Evolutionary conservation across 2,113 vertebrate genomes (phyloP).

Genomic region (Pelobates fuscus): DNA sequence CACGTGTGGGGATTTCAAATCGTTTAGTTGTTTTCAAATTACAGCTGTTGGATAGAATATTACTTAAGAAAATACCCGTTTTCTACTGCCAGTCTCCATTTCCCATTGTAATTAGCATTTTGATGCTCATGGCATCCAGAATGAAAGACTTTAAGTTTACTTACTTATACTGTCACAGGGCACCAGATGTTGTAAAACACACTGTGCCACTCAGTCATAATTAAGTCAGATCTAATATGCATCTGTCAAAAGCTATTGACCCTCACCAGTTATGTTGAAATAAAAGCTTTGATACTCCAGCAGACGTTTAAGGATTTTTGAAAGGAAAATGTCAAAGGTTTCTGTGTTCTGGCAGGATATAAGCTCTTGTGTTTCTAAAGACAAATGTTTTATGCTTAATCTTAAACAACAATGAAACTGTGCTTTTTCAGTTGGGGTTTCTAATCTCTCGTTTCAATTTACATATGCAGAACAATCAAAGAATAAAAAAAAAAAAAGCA

Average conservation of each 20-base stretch:
- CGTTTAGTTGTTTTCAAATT: conserved; percentile 88
- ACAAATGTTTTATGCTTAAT: conserved; percentile 73
- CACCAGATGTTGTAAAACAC: conserved; percentile 65
- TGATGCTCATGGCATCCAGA: conserved; percentile 62
- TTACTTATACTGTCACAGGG: conserved; percentile 56
- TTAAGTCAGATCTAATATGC: conserved; percentile 68
- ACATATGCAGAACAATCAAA: conserved; percentile 40
- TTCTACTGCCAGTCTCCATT: conserved; percentile 81
- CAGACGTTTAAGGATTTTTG: conserved; percentile 64
- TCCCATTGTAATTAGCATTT: conserved; percentile 68
- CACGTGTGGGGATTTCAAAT: conserved; percentile 88
- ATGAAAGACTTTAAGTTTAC: conserved; percentile 57
- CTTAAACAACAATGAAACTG: conserved; percentile 79
- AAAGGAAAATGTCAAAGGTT: conserved; percentile 78
- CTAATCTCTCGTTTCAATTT: conserved; percentile 64
- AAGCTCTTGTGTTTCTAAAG: conserved; percentile 62
- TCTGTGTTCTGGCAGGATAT: conserved; percentile 70
- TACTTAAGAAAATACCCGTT: conserved; percentile 75
- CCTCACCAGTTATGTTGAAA: conserved; percentile 68
- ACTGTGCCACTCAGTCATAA: conserved; percentile 56
- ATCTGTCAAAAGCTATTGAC: conserved; percentile 73
- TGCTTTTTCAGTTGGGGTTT: conserved; percentile 70
- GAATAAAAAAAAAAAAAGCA: conserved; percentile 2
- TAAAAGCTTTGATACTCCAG: conserved; percentile 69
- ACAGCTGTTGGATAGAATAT: conserved; percentile 89